Conservation (phyloP, 2,797 vertebrate species). For the Astyanax mexicanus region DNA sequence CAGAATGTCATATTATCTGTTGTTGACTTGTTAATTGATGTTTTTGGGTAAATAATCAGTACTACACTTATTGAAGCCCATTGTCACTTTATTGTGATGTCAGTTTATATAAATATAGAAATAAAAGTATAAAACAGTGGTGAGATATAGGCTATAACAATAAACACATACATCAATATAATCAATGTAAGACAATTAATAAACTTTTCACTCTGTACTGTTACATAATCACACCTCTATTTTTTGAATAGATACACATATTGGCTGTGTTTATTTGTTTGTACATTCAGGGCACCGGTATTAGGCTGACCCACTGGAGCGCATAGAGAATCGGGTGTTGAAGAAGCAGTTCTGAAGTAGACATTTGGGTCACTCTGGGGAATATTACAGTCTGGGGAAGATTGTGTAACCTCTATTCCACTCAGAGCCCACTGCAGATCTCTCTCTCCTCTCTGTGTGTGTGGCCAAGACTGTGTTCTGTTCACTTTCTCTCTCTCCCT, state of each 20-base stretch:
- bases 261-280: neutral
- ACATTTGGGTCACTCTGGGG: slow-evolving; percentile 4
- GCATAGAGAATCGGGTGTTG: neutral
- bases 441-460: slow-evolving; percentile 7
- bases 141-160: neutral
- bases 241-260: slow-evolving; percentile 5
- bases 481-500: neutral
- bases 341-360: neutral
- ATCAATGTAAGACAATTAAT: neutral
- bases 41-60: slow-evolving; percentile 7
- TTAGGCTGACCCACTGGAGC: neutral
- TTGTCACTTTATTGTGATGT: neutral
- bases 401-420: slow-evolving; percentile 21
- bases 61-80: neutral
- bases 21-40: neutral
- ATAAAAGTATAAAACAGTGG: neutral
- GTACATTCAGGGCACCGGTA: neutral
- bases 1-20: no score
- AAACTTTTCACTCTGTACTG: neutral
- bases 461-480: neutral
- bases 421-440: neutral
- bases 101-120: neutral
- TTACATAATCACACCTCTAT: neutral
- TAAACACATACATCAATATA: neutral
- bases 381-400: slow-evolving; percentile 12